Base-by-base conservation (phyloP, 2,113 vertebrate species). In the Terrapene triunguis region DNA sequence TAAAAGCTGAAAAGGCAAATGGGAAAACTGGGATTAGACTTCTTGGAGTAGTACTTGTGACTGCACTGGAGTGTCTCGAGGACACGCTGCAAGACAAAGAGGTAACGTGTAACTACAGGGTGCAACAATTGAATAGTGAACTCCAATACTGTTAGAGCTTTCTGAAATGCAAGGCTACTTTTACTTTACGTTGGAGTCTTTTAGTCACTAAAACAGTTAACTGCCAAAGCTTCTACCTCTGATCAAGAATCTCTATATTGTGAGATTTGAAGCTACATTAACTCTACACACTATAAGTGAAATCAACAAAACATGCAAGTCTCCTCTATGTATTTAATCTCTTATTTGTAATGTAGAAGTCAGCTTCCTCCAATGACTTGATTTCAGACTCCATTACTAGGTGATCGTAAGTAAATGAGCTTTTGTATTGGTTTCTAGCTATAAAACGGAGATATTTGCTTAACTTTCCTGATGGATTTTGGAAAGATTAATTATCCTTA, bases 301-400 rank as follows among this genome's bases (percentile, higher is more conserved):
- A 96, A 96, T n/a, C 29, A 85, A 90, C 93, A 94, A 65, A 19
- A 80, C 25, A 82, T 16, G 27, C 35, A 93, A 7, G 44, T 27
- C 62, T 90, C 87, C 53, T 95, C 81, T n/a, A 78, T 87, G 92
- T 96, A 94, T 94, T 95, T 95, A 93, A 93, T 94, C 80, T 96
- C 57, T 81, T 50, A 94, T 93, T 89, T 92, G 72, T 91, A 97
- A 95, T 54, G 32, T 96, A 81, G 85, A 97, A 95, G 90, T 91
- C 90, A 89, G 87, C 32, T 96, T 96, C 79, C 78, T 54, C 89
- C 0, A 89, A 57, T 97, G 94, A 96, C 85, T 96, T 97, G 94
- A 97, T 94, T 85, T 93, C 83, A 80, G 84, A 81, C 35, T 87
- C 24, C 62, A 42, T 93, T 83, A 91, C 76, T 95, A 78, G 93